These are phyloP conservation scores for Pseudorhiza aurosa DNA, from an alignment of 30 jellyfish, hydroid and myxozoan genomes.

Conservation along the genomic window DNA sequence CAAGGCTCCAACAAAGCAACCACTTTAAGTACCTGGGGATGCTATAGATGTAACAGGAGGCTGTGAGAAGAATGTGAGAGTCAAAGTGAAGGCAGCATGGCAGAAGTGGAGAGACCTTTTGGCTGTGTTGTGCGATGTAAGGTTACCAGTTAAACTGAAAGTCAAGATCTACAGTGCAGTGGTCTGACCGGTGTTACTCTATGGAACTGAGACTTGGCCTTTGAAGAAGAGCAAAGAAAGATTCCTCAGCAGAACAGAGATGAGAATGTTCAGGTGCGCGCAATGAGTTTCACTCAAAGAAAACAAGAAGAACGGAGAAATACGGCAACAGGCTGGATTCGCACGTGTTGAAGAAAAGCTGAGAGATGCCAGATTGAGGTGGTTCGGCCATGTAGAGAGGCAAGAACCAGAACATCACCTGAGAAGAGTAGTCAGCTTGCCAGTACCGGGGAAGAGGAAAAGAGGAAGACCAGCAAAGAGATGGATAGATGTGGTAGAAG, in stretches of 20 bases:
- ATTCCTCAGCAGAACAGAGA: not conserved
- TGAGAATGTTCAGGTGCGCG: not conserved
- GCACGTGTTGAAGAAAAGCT: too few relatives aligned
- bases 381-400: too few relatives aligned
- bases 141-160: not conserved
- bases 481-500: too few relatives aligned
- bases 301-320: not conserved
- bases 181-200: constrained; percentile 11
- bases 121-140: too few relatives aligned
- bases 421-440: too few relatives aligned
- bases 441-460: too few relatives aligned
- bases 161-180: not conserved
- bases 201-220: not conserved
- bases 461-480: too few relatives aligned
- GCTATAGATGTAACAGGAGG: not conserved
- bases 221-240: not conserved
- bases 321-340: not conserved
- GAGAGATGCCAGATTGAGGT: too few relatives aligned
- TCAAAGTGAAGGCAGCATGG: not conserved
- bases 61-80: not conserved
- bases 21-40: too few relatives aligned
- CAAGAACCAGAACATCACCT: too few relatives aligned
- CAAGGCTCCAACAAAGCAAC: not conserved
- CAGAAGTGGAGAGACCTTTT: too few relatives aligned
- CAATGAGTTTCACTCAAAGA: not conserved